Evolutionary conservation across 2,113 vertebrate genomes (phyloP), one percentile per base, ranked within the genome.

Genomic region (Stigmatopora argus): DNA sequence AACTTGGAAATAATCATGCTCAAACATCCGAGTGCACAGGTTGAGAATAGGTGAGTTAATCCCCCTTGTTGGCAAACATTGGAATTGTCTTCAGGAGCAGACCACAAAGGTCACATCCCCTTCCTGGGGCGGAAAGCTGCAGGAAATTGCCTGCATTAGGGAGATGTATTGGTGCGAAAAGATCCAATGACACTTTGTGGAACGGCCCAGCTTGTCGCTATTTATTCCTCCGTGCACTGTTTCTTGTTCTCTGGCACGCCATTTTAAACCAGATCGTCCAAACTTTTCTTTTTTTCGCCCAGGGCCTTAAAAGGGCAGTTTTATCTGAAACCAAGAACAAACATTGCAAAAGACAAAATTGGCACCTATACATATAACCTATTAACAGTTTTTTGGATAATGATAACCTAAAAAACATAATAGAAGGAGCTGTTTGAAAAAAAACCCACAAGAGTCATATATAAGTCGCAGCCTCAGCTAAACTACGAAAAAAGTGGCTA

Each of bases 71-170:
- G 84, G 75, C 79, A 79, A 89, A 86, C 78, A 86, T 86, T 87
- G 74, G 77, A 84, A 89, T 87, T 85, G 74, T 48, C 83, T 85
- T 78, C 63, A 87, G 88, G 72, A 79, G 77, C 78, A 23, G 66
- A 80, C 83, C 77, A 66, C 73, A 77, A 78, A 82, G 86, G 85
- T 89, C 87, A 89, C 80, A 85, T 87, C 84, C 83, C 72, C 71
- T 31, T 86, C 85, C 82, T 62, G 73, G 75, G 74, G 75, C 81
- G 85, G 81, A 89, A 90, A 90, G 88, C 90, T 90, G 75, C 89
- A 90, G 90, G 90, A 91, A 91, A 91, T 91, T 91, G 89, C 88
- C 77, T 72, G 87, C 83, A 89, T 92, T 91, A 90, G 75, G 85
- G 80, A 91, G 89, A 91, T 87, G 86, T 88, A 91, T 91, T 88